These are phyloP conservation scores for Drosophila subobscura DNA, from an alignment of 1,140 invertebrate genomes.

Conservation along the genomic window DNA sequence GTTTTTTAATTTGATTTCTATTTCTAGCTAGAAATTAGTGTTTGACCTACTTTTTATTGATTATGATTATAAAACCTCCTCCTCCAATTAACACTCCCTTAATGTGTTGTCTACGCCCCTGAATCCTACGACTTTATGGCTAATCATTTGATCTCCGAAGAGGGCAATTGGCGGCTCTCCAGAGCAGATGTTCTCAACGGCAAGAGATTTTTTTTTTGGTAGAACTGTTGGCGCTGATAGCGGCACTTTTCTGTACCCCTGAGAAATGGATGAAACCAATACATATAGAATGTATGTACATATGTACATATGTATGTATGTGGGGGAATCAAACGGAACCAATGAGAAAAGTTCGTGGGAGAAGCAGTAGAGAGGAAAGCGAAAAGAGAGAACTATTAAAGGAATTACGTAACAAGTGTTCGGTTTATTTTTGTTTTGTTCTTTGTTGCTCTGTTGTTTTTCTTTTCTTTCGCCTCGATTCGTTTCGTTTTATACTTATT, in stretches of 20 bases:
- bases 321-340: conserved; percentile 6
- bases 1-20: no score
- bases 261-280: neutral
- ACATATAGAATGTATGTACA: conserved; percentile 5
- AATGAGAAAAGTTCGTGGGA: conserved; percentile 25
- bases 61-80: neutral
- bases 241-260: neutral
- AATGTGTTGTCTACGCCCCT: conserved; percentile 10
- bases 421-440: conserved; percentile 59
- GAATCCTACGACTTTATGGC: conserved; percentile 4
- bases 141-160: conserved; percentile 37
- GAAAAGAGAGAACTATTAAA: conserved; percentile 39
- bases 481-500: conserved; percentile 17
- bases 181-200: conserved; percentile 41
- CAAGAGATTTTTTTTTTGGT: conserved; percentile 23
- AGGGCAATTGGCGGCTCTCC: conserved; percentile 24
- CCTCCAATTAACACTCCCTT: neutral
- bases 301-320: conserved; percentile 31
- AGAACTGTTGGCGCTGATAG: conserved; percentile 25
- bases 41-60: no score
- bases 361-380: neutral
- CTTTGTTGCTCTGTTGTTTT: conserved; percentile 30
- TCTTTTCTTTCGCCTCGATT: neutral
- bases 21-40: no score
- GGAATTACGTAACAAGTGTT: conserved; percentile 67